Evolutionary conservation across 2,113 vertebrate species (phyloP), one percentile per base, ranked within the genome.

Genomic region (Galeopterus variegatus): DNA sequence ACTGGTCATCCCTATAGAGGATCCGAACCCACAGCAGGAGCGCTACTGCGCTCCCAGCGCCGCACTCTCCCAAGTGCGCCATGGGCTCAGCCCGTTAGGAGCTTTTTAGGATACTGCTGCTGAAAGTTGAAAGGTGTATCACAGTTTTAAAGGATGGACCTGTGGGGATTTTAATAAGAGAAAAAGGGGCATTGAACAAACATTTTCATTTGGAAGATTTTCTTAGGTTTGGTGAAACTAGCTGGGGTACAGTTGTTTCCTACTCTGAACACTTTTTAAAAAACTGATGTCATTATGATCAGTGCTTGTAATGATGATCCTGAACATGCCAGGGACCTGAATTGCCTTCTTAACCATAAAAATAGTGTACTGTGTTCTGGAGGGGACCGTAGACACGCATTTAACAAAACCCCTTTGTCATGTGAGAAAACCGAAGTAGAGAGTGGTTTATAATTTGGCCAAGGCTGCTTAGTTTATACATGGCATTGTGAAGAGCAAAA

Each of bases 131-230:
- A 83, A 90, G 54, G 17, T 14, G 56, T 89, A 80, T 26, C 64
- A 6, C n/a, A 56, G 80, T 84, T 95, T 95, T 75, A 75, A 54
- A 62, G 8, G 36, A 60, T 70, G 24, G 26, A 3, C 45, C 50
- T 93, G 28, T 84, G 11, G 83, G 50, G 41, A 79, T 70, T 79
- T 95, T 95, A 81, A 80, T 89, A 94, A 73, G 36, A 52, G 41
- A 65, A 58, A 62, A 79, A 58, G 18, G 41, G 69, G 4, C 15
- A 33, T 69, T 88, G n/a, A 14, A 7, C 1, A 92, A 31, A 76
- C 14, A 64, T 75, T 94, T 93, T 88, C 6, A 13, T 88, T 70
- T 93, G 45, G 50, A 94, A 88, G 19, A 41, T 50, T 88, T 95
- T 50, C 50, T 73, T 94, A 93, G 50, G 8, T 89, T 96, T 28